Conservation (phyloP, 2,888 invertebrate species). For the Stratiomys singularior region DNA sequence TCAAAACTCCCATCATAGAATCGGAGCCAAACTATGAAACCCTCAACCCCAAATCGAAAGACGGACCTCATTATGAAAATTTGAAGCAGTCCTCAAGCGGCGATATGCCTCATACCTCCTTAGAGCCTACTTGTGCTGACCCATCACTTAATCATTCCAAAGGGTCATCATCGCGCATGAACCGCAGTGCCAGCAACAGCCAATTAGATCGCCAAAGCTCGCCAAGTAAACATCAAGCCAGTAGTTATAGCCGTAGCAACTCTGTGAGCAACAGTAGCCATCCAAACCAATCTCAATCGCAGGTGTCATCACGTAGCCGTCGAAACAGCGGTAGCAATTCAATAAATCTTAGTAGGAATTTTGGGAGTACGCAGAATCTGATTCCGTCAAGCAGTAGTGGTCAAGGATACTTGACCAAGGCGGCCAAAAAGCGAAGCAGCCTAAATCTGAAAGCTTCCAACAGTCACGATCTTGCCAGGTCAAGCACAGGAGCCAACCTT, state of each 20-base stretch:
- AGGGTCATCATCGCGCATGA: conserved; percentile 55
- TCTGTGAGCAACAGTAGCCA: conserved; percentile 57
- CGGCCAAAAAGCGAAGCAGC: conserved; percentile 63
- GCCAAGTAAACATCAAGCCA: conserved; percentile 53
- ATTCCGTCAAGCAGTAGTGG: conserved; percentile 57
- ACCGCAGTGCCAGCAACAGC: conserved; percentile 60
- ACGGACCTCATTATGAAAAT: conserved; percentile 53
- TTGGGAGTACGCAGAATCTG: conserved; percentile 65
- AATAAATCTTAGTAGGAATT: conserved; percentile 62
- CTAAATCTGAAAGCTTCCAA: conserved; percentile 60
- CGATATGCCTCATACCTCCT: conserved; percentile 8
- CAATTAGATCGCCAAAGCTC: conserved; percentile 55
- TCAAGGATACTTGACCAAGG: conserved; percentile 62
- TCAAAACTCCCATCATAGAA: conserved; percentile 62
- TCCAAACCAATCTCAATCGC: conserved; percentile 10
- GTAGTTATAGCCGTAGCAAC: conserved; percentile 61
- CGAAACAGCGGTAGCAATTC: conserved; percentile 56
- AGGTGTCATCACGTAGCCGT: conserved; percentile 20
- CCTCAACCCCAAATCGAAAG: conserved; percentile 58
- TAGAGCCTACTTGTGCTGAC: conserved; percentile 37
- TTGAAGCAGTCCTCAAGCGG: conserved; percentile 45
- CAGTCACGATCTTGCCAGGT: conserved; percentile 41
- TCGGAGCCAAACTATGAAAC: conserved; percentile 65
- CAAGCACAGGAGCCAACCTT: conserved; percentile 31
- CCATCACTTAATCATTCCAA: conserved; percentile 53